phyloP scores from a whole-genome alignment of 2,113 vertebrate species.

The Eptesicus fuscus region DNA sequence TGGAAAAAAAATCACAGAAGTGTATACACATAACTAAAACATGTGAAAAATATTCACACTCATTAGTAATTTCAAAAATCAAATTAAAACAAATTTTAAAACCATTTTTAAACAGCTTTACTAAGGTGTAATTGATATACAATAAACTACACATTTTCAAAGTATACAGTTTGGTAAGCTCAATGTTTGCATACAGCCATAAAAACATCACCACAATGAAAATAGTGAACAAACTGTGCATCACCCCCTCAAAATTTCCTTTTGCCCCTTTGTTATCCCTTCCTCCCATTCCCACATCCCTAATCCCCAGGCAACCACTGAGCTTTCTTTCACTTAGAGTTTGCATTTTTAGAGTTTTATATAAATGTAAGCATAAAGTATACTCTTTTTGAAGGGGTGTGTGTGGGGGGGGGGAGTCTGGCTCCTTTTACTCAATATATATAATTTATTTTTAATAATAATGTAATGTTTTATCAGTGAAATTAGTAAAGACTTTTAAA shows the following conservation, averaged over 20 bases:
- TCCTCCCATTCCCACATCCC: neutral
- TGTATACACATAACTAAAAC: neutral
- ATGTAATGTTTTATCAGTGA: neutral
- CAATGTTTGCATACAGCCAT: neutral
- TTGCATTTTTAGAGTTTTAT: neutral
- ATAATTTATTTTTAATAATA: neutral
- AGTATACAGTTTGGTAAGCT: neutral
- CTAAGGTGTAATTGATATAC: neutral
- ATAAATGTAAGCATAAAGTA: neutral
- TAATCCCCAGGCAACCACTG: neutral
- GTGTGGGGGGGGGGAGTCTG: neutral
- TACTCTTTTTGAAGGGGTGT: neutral
- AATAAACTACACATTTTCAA: neutral
- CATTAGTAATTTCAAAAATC: neutral
- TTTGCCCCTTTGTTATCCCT: neutral
- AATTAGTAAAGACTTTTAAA: neutral
- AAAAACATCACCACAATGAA: neutral
- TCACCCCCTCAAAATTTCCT: neutral
- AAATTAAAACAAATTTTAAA: neutral
- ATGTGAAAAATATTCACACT: neutral
- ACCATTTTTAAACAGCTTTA: neutral
- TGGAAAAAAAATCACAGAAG: neutral
- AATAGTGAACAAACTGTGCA: neutral
- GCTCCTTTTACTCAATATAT: neutral
- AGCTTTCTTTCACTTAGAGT: neutral